Percentiles rank a stretch among this genome's conserved stretches.
Evolutionary conservation across 2,797 vertebrate genomes (phyloP).

Genomic region (Rhabdomys pumilio): DNA sequence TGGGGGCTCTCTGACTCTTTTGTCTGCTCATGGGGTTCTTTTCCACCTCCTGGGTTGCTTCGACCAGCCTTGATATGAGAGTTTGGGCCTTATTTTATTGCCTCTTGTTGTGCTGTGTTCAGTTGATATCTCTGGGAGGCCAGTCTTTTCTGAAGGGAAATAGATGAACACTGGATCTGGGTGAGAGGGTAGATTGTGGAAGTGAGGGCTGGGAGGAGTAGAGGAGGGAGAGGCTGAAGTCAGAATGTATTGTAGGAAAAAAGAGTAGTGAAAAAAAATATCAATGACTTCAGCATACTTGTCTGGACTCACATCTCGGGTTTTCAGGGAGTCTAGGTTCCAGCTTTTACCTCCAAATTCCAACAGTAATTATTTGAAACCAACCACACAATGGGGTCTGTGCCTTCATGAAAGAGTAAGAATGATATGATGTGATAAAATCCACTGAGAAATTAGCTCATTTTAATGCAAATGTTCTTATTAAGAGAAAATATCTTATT

Average conservation of each 20-base stretch:
- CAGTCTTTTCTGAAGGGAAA: not conserved
- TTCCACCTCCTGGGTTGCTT: not conserved
- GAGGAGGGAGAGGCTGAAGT: not conserved
- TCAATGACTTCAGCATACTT: not conserved
- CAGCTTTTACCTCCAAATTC: not conserved
- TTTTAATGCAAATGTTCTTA: slow-evolving; percentile 48
- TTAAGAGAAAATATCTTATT: slow-evolving; percentile 36
- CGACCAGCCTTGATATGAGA: not conserved
- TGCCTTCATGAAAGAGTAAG: slow-evolving; percentile 32
- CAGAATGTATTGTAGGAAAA: not conserved
- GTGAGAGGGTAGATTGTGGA: not conserved
- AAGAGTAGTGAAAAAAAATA: not conserved
- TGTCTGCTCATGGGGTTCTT: not conserved
- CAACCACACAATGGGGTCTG: not conserved
- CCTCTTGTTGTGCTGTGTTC: no score
- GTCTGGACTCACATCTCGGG: slow-evolving; percentile 10
- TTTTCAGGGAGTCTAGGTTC: not conserved
- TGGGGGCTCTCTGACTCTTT: not conserved
- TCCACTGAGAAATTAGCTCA: slow-evolving; percentile 24
- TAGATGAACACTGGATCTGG: not conserved
- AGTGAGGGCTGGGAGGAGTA: no score
- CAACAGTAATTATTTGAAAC: slow-evolving; percentile 55
- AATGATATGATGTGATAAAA: not conserved
- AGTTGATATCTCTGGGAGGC: not conserved
- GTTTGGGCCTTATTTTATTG: not conserved